phyloP scores from a whole-genome alignment of 2,113 vertebrate genomes.

The Pagrus major region DNA sequence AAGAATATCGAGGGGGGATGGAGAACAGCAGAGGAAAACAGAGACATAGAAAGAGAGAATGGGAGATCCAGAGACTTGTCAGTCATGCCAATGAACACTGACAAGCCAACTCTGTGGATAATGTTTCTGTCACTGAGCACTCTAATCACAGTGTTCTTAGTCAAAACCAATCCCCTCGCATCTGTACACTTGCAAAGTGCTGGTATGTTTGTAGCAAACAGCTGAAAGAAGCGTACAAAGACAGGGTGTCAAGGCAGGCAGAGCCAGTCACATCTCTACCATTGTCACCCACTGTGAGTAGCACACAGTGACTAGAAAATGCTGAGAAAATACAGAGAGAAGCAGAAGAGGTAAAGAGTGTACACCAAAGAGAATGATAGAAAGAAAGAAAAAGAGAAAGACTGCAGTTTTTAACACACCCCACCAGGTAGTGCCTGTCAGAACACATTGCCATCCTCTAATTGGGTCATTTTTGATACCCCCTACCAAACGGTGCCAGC shows the following conservation, averaged over 20 bases:
- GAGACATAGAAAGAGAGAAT: constrained; percentile 64
- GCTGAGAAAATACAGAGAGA: not conserved
- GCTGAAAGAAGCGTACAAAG: constrained; percentile 68
- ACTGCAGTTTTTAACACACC: constrained; percentile 70
- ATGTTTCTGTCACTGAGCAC: constrained; percentile 77
- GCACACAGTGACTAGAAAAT: constrained; percentile 21
- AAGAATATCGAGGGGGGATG: constrained; percentile 54
- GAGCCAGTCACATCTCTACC: constrained; percentile 53
- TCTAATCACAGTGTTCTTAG: constrained; percentile 79
- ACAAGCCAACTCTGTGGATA: constrained; percentile 79
- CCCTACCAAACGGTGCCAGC: constrained; percentile 73
- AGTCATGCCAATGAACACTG: constrained; percentile 74
- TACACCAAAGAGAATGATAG: constrained; percentile 9
- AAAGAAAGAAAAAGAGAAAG: constrained; percentile 12
- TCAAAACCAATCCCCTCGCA: constrained; percentile 75
- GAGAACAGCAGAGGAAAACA: constrained; percentile 51
- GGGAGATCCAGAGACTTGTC: constrained; percentile 73
- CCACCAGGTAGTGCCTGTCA: constrained; percentile 84
- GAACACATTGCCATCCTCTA: constrained; percentile 82
- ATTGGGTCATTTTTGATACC: constrained; percentile 85
- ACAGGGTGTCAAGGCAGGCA: constrained; percentile 60
- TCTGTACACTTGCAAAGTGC: constrained; percentile 58
- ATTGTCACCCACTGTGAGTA: constrained; percentile 53
- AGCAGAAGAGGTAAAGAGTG: constrained; percentile 21
- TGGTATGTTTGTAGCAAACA: constrained; percentile 68